Evolutionary conservation across 2,797 vertebrate genomes (phyloP).

Genomic region (Scolopax bukidnonensis): DNA sequence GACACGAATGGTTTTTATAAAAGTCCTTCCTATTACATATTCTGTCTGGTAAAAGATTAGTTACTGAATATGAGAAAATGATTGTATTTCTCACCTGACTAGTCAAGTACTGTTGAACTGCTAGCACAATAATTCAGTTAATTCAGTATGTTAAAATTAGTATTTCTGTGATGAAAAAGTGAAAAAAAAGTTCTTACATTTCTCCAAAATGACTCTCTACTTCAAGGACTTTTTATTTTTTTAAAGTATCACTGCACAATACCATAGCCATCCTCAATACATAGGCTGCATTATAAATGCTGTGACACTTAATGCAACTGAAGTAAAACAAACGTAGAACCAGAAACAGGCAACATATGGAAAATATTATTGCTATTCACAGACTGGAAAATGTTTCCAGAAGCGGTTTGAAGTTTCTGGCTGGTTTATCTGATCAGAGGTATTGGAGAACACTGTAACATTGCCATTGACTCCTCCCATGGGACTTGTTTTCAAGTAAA

Average conservation of each 20-base stretch:
- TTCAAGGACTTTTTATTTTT: neutral
- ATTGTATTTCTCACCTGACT: slow-evolving; percentile 13
- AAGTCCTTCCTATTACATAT: slow-evolving; percentile 1
- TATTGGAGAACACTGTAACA: neutral
- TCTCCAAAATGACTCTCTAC: slow-evolving; percentile 39
- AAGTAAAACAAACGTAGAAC: neutral
- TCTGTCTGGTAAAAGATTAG: neutral
- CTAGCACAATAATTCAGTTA: neutral
- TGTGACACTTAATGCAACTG: neutral
- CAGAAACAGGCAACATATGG: neutral
- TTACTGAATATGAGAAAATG: neutral
- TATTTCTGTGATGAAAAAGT: neutral
- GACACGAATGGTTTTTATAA: neutral
- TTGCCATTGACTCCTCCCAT: neutral
- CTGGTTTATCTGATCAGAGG: slow-evolving; percentile 40
- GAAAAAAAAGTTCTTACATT: slow-evolving; percentile 16
- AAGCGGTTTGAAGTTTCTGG: slow-evolving; percentile 34
- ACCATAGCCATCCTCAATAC: neutral
- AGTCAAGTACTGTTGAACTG: neutral
- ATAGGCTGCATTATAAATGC: neutral
- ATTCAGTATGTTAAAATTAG: slow-evolving; percentile 6
- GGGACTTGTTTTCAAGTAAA: neutral
- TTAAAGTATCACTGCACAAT: neutral
- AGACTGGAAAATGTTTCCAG: slow-evolving; percentile 40
- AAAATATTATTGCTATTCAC: neutral